Evolutionary conservation across 2,888 invertebrate species (phyloP).

Genomic region (Cecidostiba fungosa): DNA sequence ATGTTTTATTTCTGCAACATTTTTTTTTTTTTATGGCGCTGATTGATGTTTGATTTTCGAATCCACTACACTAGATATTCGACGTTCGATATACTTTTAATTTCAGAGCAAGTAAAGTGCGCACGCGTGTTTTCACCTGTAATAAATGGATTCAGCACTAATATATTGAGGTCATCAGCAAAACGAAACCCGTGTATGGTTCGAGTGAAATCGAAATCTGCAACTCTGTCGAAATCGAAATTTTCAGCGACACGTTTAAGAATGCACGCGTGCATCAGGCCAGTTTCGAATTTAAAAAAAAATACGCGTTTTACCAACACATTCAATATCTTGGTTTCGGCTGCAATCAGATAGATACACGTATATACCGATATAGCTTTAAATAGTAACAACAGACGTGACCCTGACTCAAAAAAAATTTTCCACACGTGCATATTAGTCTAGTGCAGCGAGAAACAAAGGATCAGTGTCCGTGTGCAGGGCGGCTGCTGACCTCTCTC

Average conservation of each 20-base stretch:
- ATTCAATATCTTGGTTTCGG: too few relatives aligned
- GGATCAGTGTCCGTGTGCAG: not conserved
- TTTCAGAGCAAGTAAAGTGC: not conserved
- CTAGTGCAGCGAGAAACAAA: not conserved
- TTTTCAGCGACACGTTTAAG: too few relatives aligned
- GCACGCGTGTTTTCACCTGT: too few relatives aligned
- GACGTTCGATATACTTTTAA: slow-evolving; percentile 1
- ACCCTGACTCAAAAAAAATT: not conserved
- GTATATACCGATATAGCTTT: too few relatives aligned
- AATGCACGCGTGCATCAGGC: too few relatives aligned
- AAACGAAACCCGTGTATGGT: not conserved
- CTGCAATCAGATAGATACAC: too few relatives aligned
- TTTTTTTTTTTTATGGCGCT: not conserved
- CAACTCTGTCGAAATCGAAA: not conserved
- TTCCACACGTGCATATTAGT: not conserved
- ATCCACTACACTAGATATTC: too few relatives aligned
- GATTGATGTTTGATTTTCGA: not conserved
- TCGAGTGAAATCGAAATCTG: slow-evolving; percentile 5
- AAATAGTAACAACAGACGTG: too few relatives aligned
- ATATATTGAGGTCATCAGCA: not conserved
- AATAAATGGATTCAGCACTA: too few relatives aligned
- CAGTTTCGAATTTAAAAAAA: not conserved
- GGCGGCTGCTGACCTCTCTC: not conserved
- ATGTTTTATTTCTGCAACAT: not conserved
- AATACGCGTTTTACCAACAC: not conserved